Base-by-base conservation (phyloP, 2,113 vertebrate species). In the Petrocephalus microphthalmus region DNA sequence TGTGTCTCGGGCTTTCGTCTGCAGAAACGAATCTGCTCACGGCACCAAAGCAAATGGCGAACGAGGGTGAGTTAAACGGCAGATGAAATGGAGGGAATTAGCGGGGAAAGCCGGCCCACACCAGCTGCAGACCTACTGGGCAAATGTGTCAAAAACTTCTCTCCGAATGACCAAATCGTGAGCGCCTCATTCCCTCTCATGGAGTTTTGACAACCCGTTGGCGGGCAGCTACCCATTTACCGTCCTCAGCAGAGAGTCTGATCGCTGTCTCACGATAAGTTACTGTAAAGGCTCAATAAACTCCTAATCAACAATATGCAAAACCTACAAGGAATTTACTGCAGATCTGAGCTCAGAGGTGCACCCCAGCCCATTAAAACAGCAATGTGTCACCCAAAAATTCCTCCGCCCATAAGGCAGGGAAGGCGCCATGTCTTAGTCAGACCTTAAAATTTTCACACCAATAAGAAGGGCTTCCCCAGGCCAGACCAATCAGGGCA, bases 311-410 rank as follows among this genome's bases (percentile, higher is more conserved):
- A 57, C 74, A 2, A 0, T 0, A 45, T 57, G 10, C 20, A n/a
- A 88, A 45, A 57, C 37, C 20, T 82, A 60, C 42, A 56, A 88
- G 78, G 52, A 88, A 84, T 88, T 53, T 84, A 88, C 33, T 56
- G 33, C 15, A 37, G 37, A 20, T 84, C 53, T 60, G 11, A 78
- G 47, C 52, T 29, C 19, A 74, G 10, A 49, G 11, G 49, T 51
- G 25, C 22, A 5, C 13, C 33, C 51, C 71, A 6, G 29, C 42
- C 11, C 64, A 11, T 37, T 10, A 52, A 10, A 37, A 53, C 53
- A 49, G 3, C 29, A 53, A 78, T 15, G 87, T 88, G 87, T 88
- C 87, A 88, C 87, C 53, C 74, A 88, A 88, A 88, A 88, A 82
- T 88, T 82, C 78, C 74, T 52, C 47, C 13, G 25, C 45, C 52